Conservation (phyloP, 2,888 invertebrate genomes). For the Cephus sareptanus region DNA sequence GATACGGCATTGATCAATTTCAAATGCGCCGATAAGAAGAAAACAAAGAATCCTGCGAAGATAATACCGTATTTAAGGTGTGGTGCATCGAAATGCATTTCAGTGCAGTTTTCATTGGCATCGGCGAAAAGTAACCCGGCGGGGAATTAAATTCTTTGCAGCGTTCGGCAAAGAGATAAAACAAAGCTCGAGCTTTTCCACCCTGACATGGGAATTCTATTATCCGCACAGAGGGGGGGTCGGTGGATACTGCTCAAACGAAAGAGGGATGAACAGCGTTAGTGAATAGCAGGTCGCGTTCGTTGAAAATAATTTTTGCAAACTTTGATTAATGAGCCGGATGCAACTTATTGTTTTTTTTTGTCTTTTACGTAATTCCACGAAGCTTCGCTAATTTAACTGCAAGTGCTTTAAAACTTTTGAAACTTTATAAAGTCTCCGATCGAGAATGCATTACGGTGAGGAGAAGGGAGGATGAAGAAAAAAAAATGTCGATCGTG, state of each 20-base stretch:
- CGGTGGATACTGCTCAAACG: background rate
- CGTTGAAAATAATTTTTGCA: slow-evolving; percentile 24
- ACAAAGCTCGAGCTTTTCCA: slow-evolving; percentile 8
- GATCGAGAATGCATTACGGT: too few species aligned
- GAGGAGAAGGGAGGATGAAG: too few species aligned
- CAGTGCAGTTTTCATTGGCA: background rate
- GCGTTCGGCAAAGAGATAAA: slow-evolving; percentile 19
- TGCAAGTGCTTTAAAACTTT: background rate
- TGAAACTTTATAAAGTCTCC: too few species aligned
- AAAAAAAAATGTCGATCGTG: too few species aligned
- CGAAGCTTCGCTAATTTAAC: slow-evolving; percentile 40
- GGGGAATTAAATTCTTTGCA: slow-evolving; percentile 31
- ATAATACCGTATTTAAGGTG: background rate
- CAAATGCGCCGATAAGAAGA: too few species aligned
- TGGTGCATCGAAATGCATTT: background rate
- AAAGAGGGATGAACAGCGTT: too few species aligned
- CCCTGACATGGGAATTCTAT: slow-evolving; percentile 35
- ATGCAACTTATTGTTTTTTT: slow-evolving; percentile 29
- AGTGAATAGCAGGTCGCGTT: slow-evolving; percentile 1
- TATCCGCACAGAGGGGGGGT: slow-evolving; percentile 9
- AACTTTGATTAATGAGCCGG: slow-evolving; percentile 37
- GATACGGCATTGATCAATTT: too few species aligned
- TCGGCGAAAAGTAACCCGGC: background rate
- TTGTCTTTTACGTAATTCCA: slow-evolving; percentile 37
- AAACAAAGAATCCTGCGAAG: background rate